A percentile compares a stretch with the other conserved stretches of the same genome.
phyloP scores from a whole-genome alignment of 2,888 invertebrate species.

The Drosophila pseudotalamancana region DNA sequence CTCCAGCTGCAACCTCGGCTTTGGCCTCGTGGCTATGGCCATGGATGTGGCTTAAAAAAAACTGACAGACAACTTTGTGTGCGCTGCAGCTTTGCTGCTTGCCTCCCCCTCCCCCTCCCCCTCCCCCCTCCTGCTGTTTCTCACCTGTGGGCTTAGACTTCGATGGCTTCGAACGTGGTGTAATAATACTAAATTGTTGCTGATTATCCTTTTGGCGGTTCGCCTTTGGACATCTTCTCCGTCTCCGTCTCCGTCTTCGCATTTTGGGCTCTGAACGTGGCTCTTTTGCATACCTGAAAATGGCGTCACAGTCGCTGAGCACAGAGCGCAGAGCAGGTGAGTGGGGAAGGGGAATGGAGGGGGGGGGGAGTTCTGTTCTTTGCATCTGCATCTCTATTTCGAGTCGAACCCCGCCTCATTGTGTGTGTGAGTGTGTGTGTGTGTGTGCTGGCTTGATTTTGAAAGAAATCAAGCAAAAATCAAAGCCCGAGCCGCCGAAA shows the following conservation, averaged over 20 bases:
- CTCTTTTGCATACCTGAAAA: slow-evolving; percentile 79
- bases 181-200: slow-evolving; percentile 84
- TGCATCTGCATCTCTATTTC: slow-evolving; percentile 72
- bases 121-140: background rate
- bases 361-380: slow-evolving; percentile 1
- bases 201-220: slow-evolving; percentile 84
- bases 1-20: slow-evolving; percentile 17
- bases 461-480: slow-evolving; percentile 83
- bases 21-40: slow-evolving; percentile 26
- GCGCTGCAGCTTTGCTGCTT: slow-evolving; percentile 34
- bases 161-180: slow-evolving; percentile 81
- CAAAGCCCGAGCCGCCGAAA: slow-evolving; percentile 80
- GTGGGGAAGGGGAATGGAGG: no score
- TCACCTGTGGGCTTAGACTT: slow-evolving; percentile 40
- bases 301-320: slow-evolving; percentile 81
- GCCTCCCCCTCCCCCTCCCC: background rate
- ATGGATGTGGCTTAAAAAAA: slow-evolving; percentile 41
- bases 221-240: slow-evolving; percentile 73
- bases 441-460: slow-evolving; percentile 62
- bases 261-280: slow-evolving; percentile 19
- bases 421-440: background rate
- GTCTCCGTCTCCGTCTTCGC: slow-evolving; percentile 29
- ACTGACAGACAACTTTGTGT: slow-evolving; percentile 77
- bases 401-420: slow-evolving; percentile 27
- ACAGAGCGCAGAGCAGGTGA: slow-evolving; percentile 43